Evolutionary conservation across 2,888 invertebrate genomes (phyloP).

Genomic region (Cylindroiulus punctatus): DNA sequence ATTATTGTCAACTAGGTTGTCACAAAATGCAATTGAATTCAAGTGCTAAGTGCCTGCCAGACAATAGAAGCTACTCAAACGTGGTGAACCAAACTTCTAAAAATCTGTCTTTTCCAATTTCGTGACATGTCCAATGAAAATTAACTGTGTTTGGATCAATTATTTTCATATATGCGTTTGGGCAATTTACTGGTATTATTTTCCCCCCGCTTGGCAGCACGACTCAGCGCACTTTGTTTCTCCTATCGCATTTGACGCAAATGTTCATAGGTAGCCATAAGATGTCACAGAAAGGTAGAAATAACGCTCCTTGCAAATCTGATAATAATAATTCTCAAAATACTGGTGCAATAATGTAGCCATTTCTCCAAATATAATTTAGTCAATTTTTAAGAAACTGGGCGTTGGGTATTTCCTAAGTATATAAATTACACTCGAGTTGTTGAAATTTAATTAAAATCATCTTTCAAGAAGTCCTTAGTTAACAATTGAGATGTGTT

Average conservation of each 20-base stretch:
- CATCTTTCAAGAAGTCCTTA: not conserved
- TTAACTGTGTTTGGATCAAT: not conserved
- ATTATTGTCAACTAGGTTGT: not conserved
- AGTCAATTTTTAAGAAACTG: not conserved
- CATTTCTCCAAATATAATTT: not conserved
- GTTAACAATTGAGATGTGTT: not conserved
- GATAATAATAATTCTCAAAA: too few relatives aligned
- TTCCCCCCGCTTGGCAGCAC: not conserved
- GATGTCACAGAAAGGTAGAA: too few relatives aligned
- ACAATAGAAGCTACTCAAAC: not conserved
- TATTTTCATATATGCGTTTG: too few relatives aligned
- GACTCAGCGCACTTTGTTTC: not conserved
- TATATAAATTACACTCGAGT: not conserved
- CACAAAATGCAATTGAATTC: not conserved
- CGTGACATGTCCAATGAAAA: not conserved
- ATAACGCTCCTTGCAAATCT: too few relatives aligned
- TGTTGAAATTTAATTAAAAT: conserved; percentile 2
- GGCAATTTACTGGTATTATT: not conserved
- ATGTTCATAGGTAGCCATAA: too few relatives aligned
- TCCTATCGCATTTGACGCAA: not conserved
- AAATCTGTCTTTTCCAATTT: not conserved
- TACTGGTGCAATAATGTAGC: too few relatives aligned
- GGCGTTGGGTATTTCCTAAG: not conserved
- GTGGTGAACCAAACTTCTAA: not conserved
- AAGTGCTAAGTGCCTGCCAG: not conserved